Base-by-base conservation (phyloP, 2,113 vertebrate genomes). In the Perca fluviatilis region DNA sequence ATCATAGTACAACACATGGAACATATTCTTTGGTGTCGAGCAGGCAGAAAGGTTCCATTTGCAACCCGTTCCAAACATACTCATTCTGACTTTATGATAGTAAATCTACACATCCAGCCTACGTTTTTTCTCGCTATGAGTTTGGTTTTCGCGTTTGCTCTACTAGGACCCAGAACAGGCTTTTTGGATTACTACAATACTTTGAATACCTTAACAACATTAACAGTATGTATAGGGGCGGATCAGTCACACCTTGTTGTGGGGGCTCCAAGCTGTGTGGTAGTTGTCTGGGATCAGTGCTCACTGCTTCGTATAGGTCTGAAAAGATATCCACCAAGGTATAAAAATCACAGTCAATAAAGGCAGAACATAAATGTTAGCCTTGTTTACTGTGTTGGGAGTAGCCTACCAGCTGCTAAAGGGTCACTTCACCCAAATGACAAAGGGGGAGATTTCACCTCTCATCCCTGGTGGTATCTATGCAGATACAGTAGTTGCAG, bases 1-100 rank as follows among this genome's bases (percentile, higher is more conserved):
- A 85, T 90, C 74, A 80, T 58, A 18, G 58, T 57, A 57, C 82
- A 43, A 90, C 91, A 95, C 81, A 93, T 89, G 93, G 91, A 92
- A 93, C 74, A 76, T 88, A 89, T 93, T 93, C 71, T 87, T 60
- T 66, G 23, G 66, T 81, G 91, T 70, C 21, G 74, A 66, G 81
- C 54, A 40, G 25, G 51, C 43, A 53, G 50, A 83, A 74, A 83
- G 58, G n/a, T 83, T 88, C 60, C 86, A 82, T 68, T 56, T 57
- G 13, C 58, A 78, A 77, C 46, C 65, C 23, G 7, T 80, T 71
- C 73, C 47, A 72, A 54, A 50, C 60, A 30, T 57, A 58, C 46
- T 50, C 30, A 30, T 65, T 51, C 12, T 40, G 61, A 23, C 30
- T 85, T 60, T 5, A 58, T 54, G 18, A 62, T 63, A 67, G 36